A percentile compares a stretch with the other conserved stretches of the same genome.
These are phyloP conservation scores for Caenorhabditis auriculariae DNA, from an alignment of 2,888 invertebrate genomes.

Conservation along the genomic window DNA sequence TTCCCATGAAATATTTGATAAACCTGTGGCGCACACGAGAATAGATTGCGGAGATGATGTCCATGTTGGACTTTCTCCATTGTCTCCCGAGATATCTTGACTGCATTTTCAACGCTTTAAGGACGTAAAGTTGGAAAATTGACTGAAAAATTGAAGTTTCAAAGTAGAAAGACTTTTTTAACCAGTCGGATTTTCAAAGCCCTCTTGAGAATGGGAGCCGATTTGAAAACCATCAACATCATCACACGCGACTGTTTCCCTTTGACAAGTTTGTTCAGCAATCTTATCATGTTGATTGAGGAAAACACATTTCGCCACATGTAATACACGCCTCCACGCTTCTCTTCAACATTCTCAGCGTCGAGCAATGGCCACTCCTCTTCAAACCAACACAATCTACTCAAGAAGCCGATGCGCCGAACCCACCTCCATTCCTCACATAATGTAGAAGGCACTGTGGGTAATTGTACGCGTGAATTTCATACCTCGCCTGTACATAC, in stretches of 20 bases:
- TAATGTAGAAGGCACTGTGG: conserved; percentile 55
- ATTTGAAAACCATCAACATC: conserved; percentile 99
- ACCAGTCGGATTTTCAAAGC: conserved; percentile 78
- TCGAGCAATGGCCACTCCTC: conserved; percentile 60
- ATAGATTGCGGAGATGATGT: conserved; percentile 97
- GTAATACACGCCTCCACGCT: conserved; percentile 68
- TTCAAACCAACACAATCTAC: conserved; percentile 15
- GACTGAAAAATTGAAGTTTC: conserved; percentile 35
- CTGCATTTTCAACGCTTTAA: conserved; percentile 98
- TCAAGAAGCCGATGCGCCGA: neutral
- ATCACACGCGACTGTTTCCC: conserved; percentile 91
- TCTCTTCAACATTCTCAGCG: conserved; percentile 54
- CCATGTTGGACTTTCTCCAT: conserved; percentile 99
- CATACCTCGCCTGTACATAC: conserved; percentile 83
- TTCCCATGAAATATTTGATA: no score
- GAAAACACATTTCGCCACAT: conserved; percentile 98
- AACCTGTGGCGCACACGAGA: conserved; percentile 75
- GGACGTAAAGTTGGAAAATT: conserved; percentile 92
- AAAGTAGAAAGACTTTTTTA: neutral
- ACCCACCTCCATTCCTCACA: conserved; percentile 51
- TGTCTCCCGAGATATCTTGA: conserved; percentile 97
- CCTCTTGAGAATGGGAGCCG: conserved; percentile 94
- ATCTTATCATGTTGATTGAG: conserved; percentile 87
- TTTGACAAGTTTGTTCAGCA: conserved; percentile 96
- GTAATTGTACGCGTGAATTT: conserved; percentile 63